phyloP scores from a whole-genome alignment of 2,797 vertebrate species.

The Oreochromis grahami region DNA sequence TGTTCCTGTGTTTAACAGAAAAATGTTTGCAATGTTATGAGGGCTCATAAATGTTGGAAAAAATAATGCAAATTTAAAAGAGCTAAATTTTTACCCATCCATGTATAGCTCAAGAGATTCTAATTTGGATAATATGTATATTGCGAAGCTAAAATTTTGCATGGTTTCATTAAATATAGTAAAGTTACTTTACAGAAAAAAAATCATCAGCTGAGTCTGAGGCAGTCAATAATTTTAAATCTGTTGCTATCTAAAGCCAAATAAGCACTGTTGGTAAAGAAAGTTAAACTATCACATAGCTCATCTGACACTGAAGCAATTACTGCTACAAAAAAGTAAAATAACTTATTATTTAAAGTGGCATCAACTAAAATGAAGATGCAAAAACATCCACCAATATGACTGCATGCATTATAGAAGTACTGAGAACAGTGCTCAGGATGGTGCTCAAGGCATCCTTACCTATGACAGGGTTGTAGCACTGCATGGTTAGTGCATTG shows the following conservation, averaged over 20 bases:
- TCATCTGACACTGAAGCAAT: background rate
- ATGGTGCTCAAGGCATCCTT: constrained; percentile 13
- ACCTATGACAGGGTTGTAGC: constrained; percentile 96
- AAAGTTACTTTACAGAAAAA: no score
- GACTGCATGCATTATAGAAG: background rate
- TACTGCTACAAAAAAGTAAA: background rate
- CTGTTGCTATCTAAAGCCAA: no score
- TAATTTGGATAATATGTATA: background rate
- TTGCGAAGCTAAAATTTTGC: no score
- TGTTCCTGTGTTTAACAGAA: background rate
- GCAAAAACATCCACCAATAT: background rate
- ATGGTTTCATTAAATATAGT: no score
- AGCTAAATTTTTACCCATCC: background rate
- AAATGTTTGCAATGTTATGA: background rate
- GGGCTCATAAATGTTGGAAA: background rate
- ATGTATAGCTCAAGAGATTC: background rate
- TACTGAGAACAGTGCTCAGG: background rate
- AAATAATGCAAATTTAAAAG: background rate
- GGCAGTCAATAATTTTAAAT: no score
- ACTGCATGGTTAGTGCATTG: constrained; percentile 93
- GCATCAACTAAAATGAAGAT: background rate
- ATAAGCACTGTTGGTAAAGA: no score
- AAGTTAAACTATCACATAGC: no score
- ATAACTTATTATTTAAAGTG: background rate
- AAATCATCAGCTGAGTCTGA: no score